Evolutionary conservation across 2,113 vertebrate species (phyloP).

Genomic region (Pholis gunnellus): DNA sequence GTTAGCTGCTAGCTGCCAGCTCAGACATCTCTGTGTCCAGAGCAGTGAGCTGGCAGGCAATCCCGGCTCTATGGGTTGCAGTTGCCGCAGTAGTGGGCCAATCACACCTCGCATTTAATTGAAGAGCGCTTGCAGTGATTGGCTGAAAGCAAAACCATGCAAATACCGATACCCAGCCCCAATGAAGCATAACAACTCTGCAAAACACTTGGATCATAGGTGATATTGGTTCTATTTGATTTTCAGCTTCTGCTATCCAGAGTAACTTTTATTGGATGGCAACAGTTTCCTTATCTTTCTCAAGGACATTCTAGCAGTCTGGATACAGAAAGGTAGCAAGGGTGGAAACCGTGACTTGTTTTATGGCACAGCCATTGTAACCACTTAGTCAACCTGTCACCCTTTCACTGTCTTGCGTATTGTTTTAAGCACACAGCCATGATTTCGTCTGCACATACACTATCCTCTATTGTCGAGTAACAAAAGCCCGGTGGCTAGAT

Average conservation of each 20-base stretch:
- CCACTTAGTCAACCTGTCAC: slow-evolving; percentile 31
- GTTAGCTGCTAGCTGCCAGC: no score
- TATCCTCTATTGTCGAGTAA: slow-evolving; percentile 31
- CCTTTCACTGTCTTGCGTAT: slow-evolving; percentile 26
- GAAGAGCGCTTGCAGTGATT: no score
- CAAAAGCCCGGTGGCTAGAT: slow-evolving; percentile 38
- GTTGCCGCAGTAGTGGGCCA: no score
- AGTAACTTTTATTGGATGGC: background rate
- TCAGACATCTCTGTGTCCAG: no score
- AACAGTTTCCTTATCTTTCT: slow-evolving; percentile 17
- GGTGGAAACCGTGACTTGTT: slow-evolving; percentile 22
- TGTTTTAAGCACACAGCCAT: slow-evolving; percentile 47
- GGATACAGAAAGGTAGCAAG: background rate
- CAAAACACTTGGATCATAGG: background rate
- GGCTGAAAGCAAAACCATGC: no score
- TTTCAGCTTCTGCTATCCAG: background rate
- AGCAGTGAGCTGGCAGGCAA: no score
- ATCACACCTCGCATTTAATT: no score
- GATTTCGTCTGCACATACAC: slow-evolving; percentile 30
- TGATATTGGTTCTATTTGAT: background rate
- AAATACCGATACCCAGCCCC: background rate
- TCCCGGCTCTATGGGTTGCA: no score
- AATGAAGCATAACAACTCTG: background rate
- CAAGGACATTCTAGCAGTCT: slow-evolving; percentile 15
- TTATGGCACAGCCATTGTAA: slow-evolving; percentile 29